Conservation (phyloP, 30 jellyfish, hydroid and myxozoan species). For the Turritopsis rubra region DNA sequence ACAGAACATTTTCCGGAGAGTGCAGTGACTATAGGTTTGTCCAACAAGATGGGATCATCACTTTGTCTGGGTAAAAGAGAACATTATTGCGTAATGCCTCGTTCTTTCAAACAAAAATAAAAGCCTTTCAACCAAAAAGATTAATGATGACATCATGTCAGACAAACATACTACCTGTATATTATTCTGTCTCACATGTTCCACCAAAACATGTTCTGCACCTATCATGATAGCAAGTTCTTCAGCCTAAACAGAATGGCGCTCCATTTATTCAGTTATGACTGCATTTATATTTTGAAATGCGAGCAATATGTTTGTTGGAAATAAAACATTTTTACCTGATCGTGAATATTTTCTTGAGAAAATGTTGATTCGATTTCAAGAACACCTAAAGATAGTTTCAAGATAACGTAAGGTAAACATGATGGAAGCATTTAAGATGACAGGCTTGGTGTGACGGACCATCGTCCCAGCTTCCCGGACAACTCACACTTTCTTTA, state of each 20-base stretch:
- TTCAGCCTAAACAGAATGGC: constrained; percentile 40
- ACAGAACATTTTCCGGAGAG: background rate
- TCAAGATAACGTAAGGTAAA: too few relatives aligned
- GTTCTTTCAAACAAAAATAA: too few relatives aligned
- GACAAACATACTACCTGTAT: constrained; percentile 33
- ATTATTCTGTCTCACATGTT: constrained; percentile 30
- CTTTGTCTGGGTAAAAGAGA: too few relatives aligned
- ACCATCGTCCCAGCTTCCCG: too few relatives aligned
- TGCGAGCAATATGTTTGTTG: background rate
- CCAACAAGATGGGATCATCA: too few relatives aligned
- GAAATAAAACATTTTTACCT: background rate
- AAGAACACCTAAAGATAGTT: background rate
- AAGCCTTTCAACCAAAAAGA: too few relatives aligned
- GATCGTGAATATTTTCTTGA: background rate
- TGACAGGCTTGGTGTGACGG: too few relatives aligned
- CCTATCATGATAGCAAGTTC: constrained; percentile 62
- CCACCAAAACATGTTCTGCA: constrained; percentile 51
- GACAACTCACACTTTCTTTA: too few relatives aligned
- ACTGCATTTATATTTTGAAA: background rate
- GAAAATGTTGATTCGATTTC: background rate
- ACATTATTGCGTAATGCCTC: too few relatives aligned
- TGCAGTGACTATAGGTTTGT: too few relatives aligned
- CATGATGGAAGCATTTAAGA: too few relatives aligned
- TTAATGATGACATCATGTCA: too few relatives aligned
- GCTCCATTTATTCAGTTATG: background rate